A percentile compares a stretch with the other conserved stretches of the same genome.
phyloP scores from a whole-genome alignment of 2,797 vertebrate genomes.

The Bufotes viridis region DNA sequence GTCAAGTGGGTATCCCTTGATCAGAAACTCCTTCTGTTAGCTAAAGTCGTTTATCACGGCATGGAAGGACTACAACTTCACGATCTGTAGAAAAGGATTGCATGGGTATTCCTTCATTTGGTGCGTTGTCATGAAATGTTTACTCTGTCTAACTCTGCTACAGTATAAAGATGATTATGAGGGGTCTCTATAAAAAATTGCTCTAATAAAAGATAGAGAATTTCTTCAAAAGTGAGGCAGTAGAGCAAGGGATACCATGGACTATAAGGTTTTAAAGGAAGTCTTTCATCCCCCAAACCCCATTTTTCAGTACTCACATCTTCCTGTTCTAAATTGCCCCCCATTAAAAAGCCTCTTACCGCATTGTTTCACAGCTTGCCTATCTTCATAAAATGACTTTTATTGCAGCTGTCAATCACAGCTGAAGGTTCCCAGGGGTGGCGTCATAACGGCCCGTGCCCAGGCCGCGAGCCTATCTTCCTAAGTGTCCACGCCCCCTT shows the following conservation, averaged over 20 bases:
- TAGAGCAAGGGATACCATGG: neutral
- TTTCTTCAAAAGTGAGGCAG: neutral
- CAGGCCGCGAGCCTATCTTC: too few species aligned
- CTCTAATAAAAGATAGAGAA: neutral
- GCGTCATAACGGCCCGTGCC: too few species aligned
- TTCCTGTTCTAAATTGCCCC: too few species aligned
- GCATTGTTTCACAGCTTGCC: too few species aligned
- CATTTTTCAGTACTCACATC: too few species aligned
- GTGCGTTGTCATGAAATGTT: neutral
- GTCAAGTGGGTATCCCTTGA: neutral
- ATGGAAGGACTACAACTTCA: neutral
- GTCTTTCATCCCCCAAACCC: too few species aligned
- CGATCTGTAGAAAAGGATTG: neutral
- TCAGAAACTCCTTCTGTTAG: neutral
- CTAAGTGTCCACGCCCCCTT: too few species aligned
- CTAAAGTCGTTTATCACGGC: neutral
- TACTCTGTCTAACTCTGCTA: neutral
- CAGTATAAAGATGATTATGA: neutral
- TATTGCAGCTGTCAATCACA: too few species aligned
- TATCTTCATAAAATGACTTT: too few species aligned
- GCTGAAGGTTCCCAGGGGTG: too few species aligned
- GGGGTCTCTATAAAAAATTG: neutral
- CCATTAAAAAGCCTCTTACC: too few species aligned
- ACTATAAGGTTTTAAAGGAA: too few species aligned
- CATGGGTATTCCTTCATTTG: neutral